These are phyloP conservation scores for Arge pagana DNA, from an alignment of 2,888 invertebrate species.

Conservation along the genomic window DNA sequence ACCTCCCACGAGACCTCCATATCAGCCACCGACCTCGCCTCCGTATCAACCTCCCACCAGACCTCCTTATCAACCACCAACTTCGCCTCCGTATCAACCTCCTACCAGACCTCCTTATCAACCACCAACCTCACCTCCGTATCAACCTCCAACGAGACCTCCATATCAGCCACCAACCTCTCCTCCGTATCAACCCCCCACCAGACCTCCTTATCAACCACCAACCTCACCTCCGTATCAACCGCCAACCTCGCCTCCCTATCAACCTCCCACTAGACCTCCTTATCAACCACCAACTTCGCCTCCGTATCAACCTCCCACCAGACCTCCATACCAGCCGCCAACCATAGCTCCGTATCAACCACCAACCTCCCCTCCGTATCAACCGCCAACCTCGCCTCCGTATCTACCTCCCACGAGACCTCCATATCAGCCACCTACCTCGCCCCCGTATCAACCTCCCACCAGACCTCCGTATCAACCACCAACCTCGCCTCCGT, in stretches of 20 bases:
- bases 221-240: slow-evolving; percentile 9
- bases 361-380: slow-evolving; percentile 8
- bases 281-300: neutral
- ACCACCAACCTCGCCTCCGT: slow-evolving; percentile 23
- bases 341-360: slow-evolving; percentile 14
- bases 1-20: slow-evolving; percentile 33
- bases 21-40: slow-evolving; percentile 35
- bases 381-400: slow-evolving; percentile 18
- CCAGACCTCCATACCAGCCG: neutral
- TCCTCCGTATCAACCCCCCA: slow-evolving; percentile 30
- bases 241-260: slow-evolving; percentile 17
- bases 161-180: slow-evolving; percentile 36
- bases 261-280: slow-evolving; percentile 11
- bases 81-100: slow-evolving; percentile 34
- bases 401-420: slow-evolving; percentile 17
- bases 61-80: slow-evolving; percentile 38
- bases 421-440: slow-evolving; percentile 10
- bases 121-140: slow-evolving; percentile 33
- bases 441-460: slow-evolving; percentile 14
- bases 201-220: slow-evolving; percentile 27
- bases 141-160: slow-evolving; percentile 34
- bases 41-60: slow-evolving; percentile 24
- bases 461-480: slow-evolving; percentile 33
- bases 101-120: slow-evolving; percentile 34
- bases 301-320: slow-evolving; percentile 1